Conservation (phyloP, 2,888 invertebrate species). For the Hirtodrosophila confusa region DNA sequence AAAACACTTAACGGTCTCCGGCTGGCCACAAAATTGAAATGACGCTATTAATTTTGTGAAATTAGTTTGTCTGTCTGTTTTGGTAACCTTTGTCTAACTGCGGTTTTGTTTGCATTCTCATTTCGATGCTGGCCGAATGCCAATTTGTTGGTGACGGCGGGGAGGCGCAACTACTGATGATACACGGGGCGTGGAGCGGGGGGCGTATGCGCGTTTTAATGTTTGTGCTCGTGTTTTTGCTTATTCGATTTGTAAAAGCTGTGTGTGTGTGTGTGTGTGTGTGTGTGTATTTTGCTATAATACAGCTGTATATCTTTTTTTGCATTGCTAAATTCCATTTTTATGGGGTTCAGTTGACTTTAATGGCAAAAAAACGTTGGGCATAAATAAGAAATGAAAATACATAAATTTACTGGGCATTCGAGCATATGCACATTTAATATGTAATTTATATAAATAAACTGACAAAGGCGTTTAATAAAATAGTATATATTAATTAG, state of each 20-base stretch:
- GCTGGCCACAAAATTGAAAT: conserved; percentile 57
- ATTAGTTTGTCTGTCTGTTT: conserved; percentile 52
- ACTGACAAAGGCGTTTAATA: not conserved
- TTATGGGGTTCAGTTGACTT: conserved; percentile 27
- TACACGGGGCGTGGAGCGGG: conserved; percentile 36
- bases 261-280: not conserved
- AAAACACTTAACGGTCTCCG: conserved; percentile 48
- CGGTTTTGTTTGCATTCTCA: conserved; percentile 61
- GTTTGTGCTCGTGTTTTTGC: conserved; percentile 2
- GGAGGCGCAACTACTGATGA: conserved; percentile 41
- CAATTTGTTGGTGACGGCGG: conserved; percentile 34
- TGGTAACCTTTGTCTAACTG: conserved; percentile 62
- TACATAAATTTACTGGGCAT: conserved; percentile 16
- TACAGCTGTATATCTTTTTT: conserved; percentile 24
- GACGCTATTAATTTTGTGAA: conserved; percentile 70
- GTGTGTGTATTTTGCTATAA: conserved; percentile 32
- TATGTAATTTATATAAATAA: conserved; percentile 17
- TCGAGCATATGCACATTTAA: not conserved
- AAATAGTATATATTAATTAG: too few relatives aligned
- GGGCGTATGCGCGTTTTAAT: conserved; percentile 49
- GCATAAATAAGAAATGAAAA: conserved; percentile 42
- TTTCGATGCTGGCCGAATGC: conserved; percentile 61
- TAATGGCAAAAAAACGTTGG: conserved; percentile 33
- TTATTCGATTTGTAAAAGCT: conserved; percentile 32
- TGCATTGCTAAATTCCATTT: conserved; percentile 10